These are phyloP conservation scores for Campoplex nolae DNA, from an alignment of 2,888 invertebrate genomes.

Conservation along the genomic window DNA sequence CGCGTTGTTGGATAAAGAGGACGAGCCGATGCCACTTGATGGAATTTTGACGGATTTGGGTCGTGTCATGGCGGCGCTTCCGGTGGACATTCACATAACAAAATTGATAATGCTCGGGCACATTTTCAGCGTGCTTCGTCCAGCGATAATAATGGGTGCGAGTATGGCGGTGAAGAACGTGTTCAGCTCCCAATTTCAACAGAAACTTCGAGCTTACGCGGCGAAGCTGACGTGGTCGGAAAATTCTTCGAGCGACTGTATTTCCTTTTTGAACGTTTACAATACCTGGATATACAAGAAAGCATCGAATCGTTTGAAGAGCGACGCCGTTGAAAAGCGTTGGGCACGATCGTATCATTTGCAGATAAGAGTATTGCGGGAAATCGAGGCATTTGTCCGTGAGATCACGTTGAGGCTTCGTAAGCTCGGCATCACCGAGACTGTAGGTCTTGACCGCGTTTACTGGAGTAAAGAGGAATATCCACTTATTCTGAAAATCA, in stretches of 20 bases:
- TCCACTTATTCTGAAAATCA: slow-evolving; percentile 89
- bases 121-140: slow-evolving; percentile 93
- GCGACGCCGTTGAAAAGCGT: slow-evolving; percentile 84
- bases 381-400: slow-evolving; percentile 89
- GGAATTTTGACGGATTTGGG: slow-evolving; percentile 96
- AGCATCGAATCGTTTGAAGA: slow-evolving; percentile 86
- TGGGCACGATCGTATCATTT: slow-evolving; percentile 91
- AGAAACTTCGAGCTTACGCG: slow-evolving; percentile 89
- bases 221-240: slow-evolving; percentile 93
- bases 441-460: slow-evolving; percentile 84
- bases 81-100: slow-evolving; percentile 92
- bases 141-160: slow-evolving; percentile 94
- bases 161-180: slow-evolving; percentile 93
- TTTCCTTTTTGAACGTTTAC: slow-evolving; percentile 93
- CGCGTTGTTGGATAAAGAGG: slow-evolving; percentile 88
- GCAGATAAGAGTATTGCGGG: slow-evolving; percentile 90
- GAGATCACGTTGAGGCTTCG: slow-evolving; percentile 89
- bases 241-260: slow-evolving; percentile 93
- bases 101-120: slow-evolving; percentile 95
- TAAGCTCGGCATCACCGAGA: slow-evolving; percentile 87
- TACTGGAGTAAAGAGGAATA: slow-evolving; percentile 86
- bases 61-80: slow-evolving; percentile 92
- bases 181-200: slow-evolving; percentile 91
- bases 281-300: slow-evolving; percentile 90
- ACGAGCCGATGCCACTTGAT: slow-evolving; percentile 87